Base-by-base conservation (phyloP, 2,113 vertebrate genomes). In the Centropus unirufus region DNA sequence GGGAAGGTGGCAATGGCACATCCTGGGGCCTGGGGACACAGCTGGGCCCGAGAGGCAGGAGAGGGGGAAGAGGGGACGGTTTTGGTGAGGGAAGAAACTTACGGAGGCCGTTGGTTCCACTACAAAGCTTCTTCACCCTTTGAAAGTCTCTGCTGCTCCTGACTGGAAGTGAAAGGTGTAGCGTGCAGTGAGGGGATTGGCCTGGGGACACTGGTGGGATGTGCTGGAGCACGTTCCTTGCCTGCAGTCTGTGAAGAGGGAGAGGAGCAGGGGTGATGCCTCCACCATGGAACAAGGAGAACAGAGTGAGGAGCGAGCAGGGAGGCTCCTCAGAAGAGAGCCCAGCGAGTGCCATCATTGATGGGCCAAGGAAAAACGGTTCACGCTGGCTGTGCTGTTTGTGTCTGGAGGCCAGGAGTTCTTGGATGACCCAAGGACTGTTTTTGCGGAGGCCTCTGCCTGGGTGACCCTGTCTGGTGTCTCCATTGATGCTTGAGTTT, bases 141-240 rank as follows among this genome's bases (percentile, higher is more conserved):
- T 57, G 23, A 49, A 47, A 39, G 29, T 87, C 49, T 17, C 2
- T 6, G 15, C 29, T 67, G 40, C 68, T 73, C 8, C 0, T 39
- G 14, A 39, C 3, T 11, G 32, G 46, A 24, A 51, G 51, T 44
- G 15, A 67, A 76, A 29, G 7, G 14, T 7, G 22, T 13, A 2
- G 9, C 2, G 10, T 62, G 39, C 55, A 40, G 1, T 24, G 12
- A 29, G 55, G 51, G 55, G 52, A 4, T 29, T 46, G 32, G 42
- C 46, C 66, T 1, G 1, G 49, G 29, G 34, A 14, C 5, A 6
- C 6, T 8, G 34, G 39, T 11, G 19, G 20, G 58, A 54, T 2
- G 1, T 13, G 13, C 46, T 73, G 69, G 23, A 51, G n/a, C 42
- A 27, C n/a, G 3, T 39, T 72, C 52, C 46, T 36, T n/a, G 47